Percentiles rank a stretch among this genome's conserved stretches.
These are phyloP conservation scores for Julus scanicus DNA, from an alignment of 2,888 invertebrate genomes.

Conservation along the genomic window DNA sequence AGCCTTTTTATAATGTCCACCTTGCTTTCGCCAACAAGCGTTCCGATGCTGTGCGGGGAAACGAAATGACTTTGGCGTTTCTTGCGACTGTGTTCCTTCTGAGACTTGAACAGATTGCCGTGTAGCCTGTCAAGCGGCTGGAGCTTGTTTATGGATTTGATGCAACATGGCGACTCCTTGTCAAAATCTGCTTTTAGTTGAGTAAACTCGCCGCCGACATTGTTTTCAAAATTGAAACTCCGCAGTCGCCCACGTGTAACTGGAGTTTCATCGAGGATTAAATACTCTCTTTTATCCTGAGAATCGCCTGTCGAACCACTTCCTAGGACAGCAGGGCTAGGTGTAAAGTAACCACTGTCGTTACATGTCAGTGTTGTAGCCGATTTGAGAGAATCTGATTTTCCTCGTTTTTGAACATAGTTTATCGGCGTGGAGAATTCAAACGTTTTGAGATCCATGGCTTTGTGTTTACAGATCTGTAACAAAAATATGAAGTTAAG, in stretches of 20 bases:
- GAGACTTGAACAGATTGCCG: neutral
- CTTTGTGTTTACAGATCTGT: neutral
- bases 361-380: neutral
- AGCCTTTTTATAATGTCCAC: conserved; percentile 26
- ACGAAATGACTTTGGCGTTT: neutral
- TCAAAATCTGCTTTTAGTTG: neutral
- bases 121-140: neutral
- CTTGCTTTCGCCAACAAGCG: neutral
- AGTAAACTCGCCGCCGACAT: neutral
- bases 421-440: neutral
- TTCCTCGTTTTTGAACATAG: neutral
- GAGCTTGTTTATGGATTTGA: neutral
- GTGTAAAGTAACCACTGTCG: conserved; percentile 42
- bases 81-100: neutral
- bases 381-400: neutral
- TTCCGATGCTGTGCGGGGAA: neutral
- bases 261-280: neutral
- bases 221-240: neutral
- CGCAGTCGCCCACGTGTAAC: neutral
- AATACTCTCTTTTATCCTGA: neutral
- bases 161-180: neutral
- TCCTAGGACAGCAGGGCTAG: neutral
- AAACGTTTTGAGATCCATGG: neutral
- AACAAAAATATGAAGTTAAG: neutral
- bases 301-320: neutral